These are phyloP conservation scores for Xestoiulus laeticollis DNA, from an alignment of 2,888 invertebrate genomes.

Conservation along the genomic window DNA sequence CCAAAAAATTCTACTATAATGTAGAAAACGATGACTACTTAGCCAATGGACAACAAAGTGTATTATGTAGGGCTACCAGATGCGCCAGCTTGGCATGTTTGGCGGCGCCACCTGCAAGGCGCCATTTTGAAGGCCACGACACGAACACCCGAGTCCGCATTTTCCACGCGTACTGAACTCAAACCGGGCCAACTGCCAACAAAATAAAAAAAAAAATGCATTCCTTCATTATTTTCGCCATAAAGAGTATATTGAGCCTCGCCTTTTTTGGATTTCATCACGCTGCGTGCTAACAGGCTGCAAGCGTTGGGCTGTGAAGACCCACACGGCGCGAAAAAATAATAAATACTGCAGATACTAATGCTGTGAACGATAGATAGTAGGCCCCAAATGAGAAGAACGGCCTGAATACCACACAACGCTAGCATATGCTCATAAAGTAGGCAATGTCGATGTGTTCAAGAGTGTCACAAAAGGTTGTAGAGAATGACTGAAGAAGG, in stretches of 20 bases:
- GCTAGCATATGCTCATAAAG: not conserved
- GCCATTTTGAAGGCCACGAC: not conserved
- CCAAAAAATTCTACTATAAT: no score
- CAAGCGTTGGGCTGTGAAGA: not conserved
- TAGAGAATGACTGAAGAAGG: no score
- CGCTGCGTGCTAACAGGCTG: not conserved
- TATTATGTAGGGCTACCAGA: no score
- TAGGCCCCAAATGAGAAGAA: not conserved
- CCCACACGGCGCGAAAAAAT: conserved; percentile 10
- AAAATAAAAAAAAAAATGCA: not conserved
- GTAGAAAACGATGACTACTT: no score
- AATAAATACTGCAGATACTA: not conserved
- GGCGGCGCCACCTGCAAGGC: not conserved
- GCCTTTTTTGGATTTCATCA: conserved; percentile 4
- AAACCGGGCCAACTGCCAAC: conserved; percentile 10
- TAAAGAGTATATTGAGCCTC: conserved; percentile 29
- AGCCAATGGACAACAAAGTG: no score
- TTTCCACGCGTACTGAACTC: not conserved
- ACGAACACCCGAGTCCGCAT: not conserved
- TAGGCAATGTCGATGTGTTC: no score
- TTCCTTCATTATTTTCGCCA: conserved; percentile 8
- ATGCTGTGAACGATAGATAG: not conserved
- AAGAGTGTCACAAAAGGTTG: no score
- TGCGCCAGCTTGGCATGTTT: not conserved
- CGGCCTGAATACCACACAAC: no score